Base-by-base conservation (phyloP, 2,797 vertebrate genomes). In the Falco columbarius region DNA sequence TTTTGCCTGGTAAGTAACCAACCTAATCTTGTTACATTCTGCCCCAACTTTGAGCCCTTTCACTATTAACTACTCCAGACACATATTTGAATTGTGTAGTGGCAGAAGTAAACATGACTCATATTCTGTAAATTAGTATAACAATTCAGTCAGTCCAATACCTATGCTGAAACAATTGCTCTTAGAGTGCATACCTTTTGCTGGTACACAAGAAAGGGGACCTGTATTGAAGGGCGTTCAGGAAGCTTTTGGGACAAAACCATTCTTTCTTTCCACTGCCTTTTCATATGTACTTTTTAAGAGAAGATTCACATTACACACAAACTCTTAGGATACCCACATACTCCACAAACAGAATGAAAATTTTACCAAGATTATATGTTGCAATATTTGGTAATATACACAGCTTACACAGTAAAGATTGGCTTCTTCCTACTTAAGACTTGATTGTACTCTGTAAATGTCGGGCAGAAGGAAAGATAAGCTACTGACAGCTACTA, bases 1-100 rank as follows among this genome's bases (percentile, higher is more conserved):
- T 90, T 90, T 40, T 71, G 40, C 40, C 70, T 86, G 34, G 23
- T 89, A 90, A 92, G 59, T 66, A 94, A 95, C 59, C 62, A 94
- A 66, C 5, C 27, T 75, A 84, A 92, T 89, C 85, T 73, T 95
- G 55, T 94, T 93, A 81, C n/a, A 26, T 73, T 89, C 59, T 86
- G 34, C 49, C 67, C 59, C 71, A 71, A 76, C 67, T 89, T 88
- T 76, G 83, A 89, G 88, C 7, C 63, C 30, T 81, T 84, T 81
- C 42, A 89, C 34, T 36, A 92, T 90, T 93, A 86, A 91, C 70
- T 84, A 29, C 26, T 71, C 52, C 36, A 49, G 66, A 93, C 34
- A 81, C 17, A 15, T 30, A 84, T 23, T 73, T n/a, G 47, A 86
- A 84, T 46, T 72, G n/a, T 0, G 0, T 4, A 59, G 72, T 4